Base-by-base conservation (phyloP, 2,888 invertebrate genomes). In the Exocentrus adspersus region DNA sequence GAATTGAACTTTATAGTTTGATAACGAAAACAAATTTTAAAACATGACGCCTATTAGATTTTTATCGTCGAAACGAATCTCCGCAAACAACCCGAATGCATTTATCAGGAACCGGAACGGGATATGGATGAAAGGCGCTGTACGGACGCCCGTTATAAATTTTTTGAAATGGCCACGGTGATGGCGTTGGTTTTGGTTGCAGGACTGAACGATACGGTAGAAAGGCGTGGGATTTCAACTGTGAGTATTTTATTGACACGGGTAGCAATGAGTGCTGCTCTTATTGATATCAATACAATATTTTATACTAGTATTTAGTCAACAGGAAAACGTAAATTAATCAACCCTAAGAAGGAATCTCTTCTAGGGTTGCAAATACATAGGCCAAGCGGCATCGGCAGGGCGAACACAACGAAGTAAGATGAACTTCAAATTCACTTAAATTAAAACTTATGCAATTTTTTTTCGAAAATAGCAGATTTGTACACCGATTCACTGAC, bases 11-110 rank as follows among this genome's bases (percentile, higher is more conserved):
- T 73, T 71, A 74, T 71, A 66, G 69, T 67, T 65, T 71, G 76
- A 74, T 75, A 74, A 72, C 74, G 72, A 74, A 76, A 76, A 72
- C 76, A 78, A 78, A 79, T 79, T 78, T 76, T 77, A 77, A 78
- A 78, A 75, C 74, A 73, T 67, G 72, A 72, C 74, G 71, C 75
- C 76, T 76, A 78, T 77, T 76, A 74, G 77, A 77, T 78, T 72
- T 68, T 77, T 78, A 78, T 78, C 71, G 65, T 54, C 20, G 63
- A 69, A 63, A 68, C 73, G 68, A 74, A 75, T 77, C 77, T 76
- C 75, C 75, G 68, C 77, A 77, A 79, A 77, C 78, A 77, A 73
- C 70, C 74, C 70, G 72, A 69, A 72, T 75, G 74, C 56, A 54
- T 57, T 57, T 57, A 57, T 57, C 57, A 46, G 46, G n/a, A 4